Evolutionary conservation across 2,888 invertebrate genomes (phyloP).

Genomic region (Sclerodermus sp.): DNA sequence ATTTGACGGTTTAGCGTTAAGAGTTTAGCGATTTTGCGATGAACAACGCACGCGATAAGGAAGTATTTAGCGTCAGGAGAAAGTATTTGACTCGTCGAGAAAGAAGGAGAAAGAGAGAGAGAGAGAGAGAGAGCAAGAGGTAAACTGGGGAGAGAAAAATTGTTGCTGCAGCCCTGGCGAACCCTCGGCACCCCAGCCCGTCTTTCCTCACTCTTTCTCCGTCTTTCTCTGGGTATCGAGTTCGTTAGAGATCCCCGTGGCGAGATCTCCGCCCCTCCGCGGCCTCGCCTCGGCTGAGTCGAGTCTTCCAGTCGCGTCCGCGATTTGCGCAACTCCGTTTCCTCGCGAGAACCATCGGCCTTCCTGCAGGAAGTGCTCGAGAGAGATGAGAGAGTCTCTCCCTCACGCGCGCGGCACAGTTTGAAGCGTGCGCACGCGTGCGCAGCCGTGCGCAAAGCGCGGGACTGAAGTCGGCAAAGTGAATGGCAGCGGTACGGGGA

Average conservation of each 20-base stretch:
- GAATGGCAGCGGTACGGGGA: too few relatives aligned
- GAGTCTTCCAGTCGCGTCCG: constrained; percentile 26
- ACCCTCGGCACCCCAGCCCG: constrained; percentile 24
- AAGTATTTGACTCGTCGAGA: too few relatives aligned
- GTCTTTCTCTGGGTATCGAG: constrained; percentile 46
- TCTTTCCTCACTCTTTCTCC: constrained; percentile 18
- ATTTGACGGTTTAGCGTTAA: too few relatives aligned
- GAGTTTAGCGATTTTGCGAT: too few relatives aligned
- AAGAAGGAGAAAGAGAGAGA: too few relatives aligned
- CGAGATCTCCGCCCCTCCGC: constrained; percentile 38
- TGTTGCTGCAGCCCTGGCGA: constrained; percentile 30
- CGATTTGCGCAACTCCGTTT: constrained; percentile 36
- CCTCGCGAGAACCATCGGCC: constrained; percentile 6
- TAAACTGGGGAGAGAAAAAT: constrained; percentile 21
- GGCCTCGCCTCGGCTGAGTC: background rate
- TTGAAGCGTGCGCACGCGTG: constrained; percentile 30
- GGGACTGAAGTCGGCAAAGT: background rate
- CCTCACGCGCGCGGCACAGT: constrained; percentile 9
- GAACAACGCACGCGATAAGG: too few relatives aligned
- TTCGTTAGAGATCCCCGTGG: constrained; percentile 53
- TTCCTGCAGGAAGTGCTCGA: background rate
- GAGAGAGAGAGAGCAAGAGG: too few relatives aligned
- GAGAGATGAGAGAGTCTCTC: background rate
- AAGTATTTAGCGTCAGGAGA: too few relatives aligned
- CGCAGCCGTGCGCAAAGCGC: constrained; percentile 15